Conservation (phyloP, 2,888 invertebrate genomes). For the Himalopsyche tibetana region DNA sequence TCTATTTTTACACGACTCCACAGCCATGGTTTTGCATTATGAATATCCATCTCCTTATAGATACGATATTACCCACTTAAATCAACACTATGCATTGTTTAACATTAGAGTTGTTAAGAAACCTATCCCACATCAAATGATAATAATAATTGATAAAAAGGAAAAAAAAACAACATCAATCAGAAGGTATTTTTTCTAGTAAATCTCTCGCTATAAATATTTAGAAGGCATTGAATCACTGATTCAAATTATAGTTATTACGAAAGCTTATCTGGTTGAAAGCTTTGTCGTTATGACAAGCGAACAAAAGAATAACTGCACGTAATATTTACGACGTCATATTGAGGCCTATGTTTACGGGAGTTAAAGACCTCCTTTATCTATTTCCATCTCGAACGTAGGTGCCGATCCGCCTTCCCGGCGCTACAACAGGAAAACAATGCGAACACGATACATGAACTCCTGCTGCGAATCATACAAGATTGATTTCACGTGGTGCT, state of each 20-base stretch:
- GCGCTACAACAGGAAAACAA: background rate
- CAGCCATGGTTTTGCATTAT: too few species aligned
- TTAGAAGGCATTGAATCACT: background rate
- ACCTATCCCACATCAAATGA: too few species aligned
- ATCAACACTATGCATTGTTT: too few species aligned
- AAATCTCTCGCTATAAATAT: background rate
- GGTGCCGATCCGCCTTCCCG: constrained; percentile 26
- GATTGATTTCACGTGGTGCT: constrained; percentile 14
- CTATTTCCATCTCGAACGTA: constrained; percentile 18
- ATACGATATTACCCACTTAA: too few species aligned
- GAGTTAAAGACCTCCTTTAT: constrained; percentile 28
- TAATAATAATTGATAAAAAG: too few species aligned
- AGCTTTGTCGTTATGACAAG: background rate
- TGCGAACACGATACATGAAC: background rate
- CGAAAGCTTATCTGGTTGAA: background rate
- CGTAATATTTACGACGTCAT: background rate
- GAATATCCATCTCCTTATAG: too few species aligned
- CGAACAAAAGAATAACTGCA: background rate
- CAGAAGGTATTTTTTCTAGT: too few species aligned
- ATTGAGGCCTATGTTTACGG: constrained; percentile 6
- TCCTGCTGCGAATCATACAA: background rate
- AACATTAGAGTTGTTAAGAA: too few species aligned
- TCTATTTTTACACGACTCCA: too few species aligned
- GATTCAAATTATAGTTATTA: background rate
- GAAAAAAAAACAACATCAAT: too few species aligned